A percentile compares a stretch with the other conserved stretches of the same genome.
These are phyloP conservation scores for Anarsia innoxiella DNA, from an alignment of 2,888 invertebrate genomes.

Conservation along the genomic window DNA sequence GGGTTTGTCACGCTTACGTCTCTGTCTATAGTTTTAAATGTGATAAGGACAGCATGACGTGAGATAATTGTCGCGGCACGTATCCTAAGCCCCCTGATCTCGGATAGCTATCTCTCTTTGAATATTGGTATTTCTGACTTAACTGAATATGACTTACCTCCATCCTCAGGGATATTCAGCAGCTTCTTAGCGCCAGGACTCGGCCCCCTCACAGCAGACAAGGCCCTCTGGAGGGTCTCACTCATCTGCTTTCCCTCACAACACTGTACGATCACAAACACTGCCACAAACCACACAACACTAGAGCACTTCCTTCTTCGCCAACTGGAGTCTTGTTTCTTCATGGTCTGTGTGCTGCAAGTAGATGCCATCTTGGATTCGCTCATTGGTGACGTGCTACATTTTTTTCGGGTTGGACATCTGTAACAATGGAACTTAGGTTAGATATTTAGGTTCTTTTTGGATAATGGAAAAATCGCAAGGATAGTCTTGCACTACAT, in stretches of 20 bases:
- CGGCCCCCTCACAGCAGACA: conserved; percentile 68
- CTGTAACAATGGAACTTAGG: conserved; percentile 6
- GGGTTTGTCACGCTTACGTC: no score
- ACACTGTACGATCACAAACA: conserved; percentile 40
- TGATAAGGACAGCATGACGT: no score
- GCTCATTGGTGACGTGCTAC: conserved; percentile 4
- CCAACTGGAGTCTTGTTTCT: conserved; percentile 52
- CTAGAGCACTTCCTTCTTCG: conserved; percentile 36
- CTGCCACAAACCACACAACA: conserved; percentile 28
- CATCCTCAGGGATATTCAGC: conserved; percentile 71
- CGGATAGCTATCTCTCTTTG: no score
- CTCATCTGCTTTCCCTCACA: conserved; percentile 64
- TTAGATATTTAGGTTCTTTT: no score
- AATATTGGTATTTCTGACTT: no score
- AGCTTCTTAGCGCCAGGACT: conserved; percentile 72
- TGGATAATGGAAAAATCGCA: no score
- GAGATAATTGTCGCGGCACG: no score
- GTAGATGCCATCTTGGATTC: conserved; percentile 6
- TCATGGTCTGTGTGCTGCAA: conserved; percentile 23
- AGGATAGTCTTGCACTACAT: no score
- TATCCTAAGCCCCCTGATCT: no score
- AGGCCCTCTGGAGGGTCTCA: conserved; percentile 69
- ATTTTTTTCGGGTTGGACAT: conserved; percentile 4
- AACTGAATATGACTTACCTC: conserved; percentile 64
- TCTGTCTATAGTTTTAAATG: no score